Base-by-base conservation (phyloP, 2,113 vertebrate species). In the Indicator indicator region DNA sequence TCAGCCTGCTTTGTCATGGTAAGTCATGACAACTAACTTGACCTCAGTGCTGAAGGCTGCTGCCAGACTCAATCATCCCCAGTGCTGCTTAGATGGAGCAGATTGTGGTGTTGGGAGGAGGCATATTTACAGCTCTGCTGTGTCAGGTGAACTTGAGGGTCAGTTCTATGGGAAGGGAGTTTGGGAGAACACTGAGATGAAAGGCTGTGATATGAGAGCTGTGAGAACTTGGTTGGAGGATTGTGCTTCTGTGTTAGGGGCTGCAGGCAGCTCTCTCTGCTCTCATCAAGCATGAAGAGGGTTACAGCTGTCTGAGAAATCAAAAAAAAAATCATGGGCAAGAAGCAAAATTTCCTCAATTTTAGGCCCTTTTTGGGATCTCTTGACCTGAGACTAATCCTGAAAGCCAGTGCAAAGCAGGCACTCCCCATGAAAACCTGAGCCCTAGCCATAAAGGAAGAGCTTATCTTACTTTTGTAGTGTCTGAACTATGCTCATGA, bases 171-270 rank as follows among this genome's bases (percentile, higher is more conserved):
- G 36, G 28, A 20, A 33, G 11, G 28, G 8, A 27, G 1, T 52
- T 50, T 55, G 42, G 27, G 38, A 69, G 55, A 70, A 36, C 4
- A 26, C 21, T 18, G 10, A 0, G 0, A n/a, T 71, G 78, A 55
- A 75, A 72, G 30, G 26, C 46, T 65, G 40, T 60, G 64, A 9
- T 50, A 38, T 46, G 40, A 84, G 12, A 70, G 62, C 62, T 33
- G 21, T 55, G 73, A 28, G 65, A 78, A 11, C 8, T n/a, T 0
- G 0, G n/a, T 24, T 0, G 1, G 13, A 44, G 65, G n/a, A 23
- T 24, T 42, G 20, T 28, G 0, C 1, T 28, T 63, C 52, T 54
- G 59, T 1, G 0, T 44, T 20, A 54, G 21, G 46, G 44, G 55
- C 28, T 65, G 71, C 56, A 36, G 40, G 24, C 3, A 2, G 9